These are phyloP conservation scores for Beaufortia kweichowensis DNA, from an alignment of 2,113 vertebrate genomes.

Conservation along the genomic window DNA sequence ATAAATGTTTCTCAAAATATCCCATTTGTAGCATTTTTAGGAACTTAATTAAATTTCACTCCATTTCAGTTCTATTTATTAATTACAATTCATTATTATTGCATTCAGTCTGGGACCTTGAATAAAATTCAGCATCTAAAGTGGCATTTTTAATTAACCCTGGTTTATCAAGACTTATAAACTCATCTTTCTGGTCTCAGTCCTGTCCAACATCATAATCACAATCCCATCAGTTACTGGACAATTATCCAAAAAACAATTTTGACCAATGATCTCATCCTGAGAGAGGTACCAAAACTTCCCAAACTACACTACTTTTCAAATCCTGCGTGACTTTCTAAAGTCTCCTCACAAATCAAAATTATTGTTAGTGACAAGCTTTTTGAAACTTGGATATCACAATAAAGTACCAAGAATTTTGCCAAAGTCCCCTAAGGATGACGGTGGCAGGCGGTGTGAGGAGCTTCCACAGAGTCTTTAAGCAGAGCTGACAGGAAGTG, in stretches of 20 bases:
- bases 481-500: constrained; percentile 43
- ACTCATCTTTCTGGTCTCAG: constrained; percentile 9
- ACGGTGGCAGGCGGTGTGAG: constrained; percentile 30
- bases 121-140: too few relatives aligned
- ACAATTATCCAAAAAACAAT: not conserved
- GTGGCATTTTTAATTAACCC: too few relatives aligned
- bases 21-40: too few relatives aligned
- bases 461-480: constrained; percentile 22
- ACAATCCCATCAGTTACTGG: not conserved
- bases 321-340: not conserved
- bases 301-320: constrained; percentile 2
- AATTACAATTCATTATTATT: too few relatives aligned
- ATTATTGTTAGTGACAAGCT: constrained; percentile 20
- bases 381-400: constrained; percentile 36
- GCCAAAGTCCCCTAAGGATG: constrained; percentile 28
- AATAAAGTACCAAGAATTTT: constrained; percentile 34
- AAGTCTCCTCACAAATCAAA: constrained; percentile 22
- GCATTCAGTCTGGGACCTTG: too few relatives aligned
- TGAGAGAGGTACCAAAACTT: constrained; percentile 7
- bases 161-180: too few relatives aligned
- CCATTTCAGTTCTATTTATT: too few relatives aligned
- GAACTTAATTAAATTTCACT: too few relatives aligned
- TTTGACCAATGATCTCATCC: not conserved
- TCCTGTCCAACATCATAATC: constrained; percentile 6
- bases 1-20: too few relatives aligned